Conservation (phyloP, 2,113 vertebrate species). For the Poeciliopsis occidentalis region DNA sequence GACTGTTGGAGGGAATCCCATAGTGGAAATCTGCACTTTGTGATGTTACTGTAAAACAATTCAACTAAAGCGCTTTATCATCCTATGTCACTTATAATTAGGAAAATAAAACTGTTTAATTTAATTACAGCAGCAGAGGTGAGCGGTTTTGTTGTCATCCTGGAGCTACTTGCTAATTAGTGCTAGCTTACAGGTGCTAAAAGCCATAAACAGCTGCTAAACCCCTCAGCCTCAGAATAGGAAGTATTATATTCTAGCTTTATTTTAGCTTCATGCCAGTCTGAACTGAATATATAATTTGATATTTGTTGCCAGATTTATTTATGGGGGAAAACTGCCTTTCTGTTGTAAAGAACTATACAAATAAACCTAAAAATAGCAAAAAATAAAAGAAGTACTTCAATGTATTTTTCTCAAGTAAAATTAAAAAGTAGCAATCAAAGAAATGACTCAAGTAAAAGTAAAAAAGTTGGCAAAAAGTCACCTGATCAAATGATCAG, state of each 20-base stretch:
- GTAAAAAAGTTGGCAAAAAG: too few relatives aligned
- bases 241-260: background rate
- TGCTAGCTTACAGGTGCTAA: conserved; percentile 29
- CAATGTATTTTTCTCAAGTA: too few relatives aligned
- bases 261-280: background rate
- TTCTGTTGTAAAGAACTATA: too few relatives aligned
- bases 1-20: too few relatives aligned
- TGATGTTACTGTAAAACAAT: too few relatives aligned
- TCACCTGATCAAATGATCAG: too few relatives aligned
- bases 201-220: conserved; percentile 42
- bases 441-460: too few relatives aligned
- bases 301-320: background rate
- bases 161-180: background rate
- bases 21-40: too few relatives aligned
- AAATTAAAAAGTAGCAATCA: too few relatives aligned
- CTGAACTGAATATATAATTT: background rate
- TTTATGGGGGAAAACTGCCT: background rate
- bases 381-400: too few relatives aligned
- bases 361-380: too few relatives aligned
- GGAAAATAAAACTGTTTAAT: background rate
- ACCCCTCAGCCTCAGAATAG: background rate
- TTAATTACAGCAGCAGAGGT: background rate
- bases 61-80: background rate
- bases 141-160: background rate
- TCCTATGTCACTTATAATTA: background rate